These are phyloP conservation scores for Lithobates pipiens DNA, from an alignment of 2,797 vertebrate genomes.

Conservation along the genomic window DNA sequence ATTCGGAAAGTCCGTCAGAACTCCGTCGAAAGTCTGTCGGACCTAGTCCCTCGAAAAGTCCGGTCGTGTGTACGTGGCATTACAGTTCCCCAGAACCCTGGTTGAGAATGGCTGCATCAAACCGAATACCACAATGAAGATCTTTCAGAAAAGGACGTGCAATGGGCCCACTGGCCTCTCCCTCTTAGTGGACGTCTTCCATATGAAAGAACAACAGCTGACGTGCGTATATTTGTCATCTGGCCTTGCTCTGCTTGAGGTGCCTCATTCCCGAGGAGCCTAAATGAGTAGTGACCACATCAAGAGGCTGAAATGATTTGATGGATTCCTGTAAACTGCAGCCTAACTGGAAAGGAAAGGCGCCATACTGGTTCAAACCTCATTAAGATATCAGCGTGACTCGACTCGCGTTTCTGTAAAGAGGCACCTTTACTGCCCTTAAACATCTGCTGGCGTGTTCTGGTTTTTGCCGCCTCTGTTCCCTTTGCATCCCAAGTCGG, in stretches of 20 bases:
- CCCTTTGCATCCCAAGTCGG: constrained; percentile 38
- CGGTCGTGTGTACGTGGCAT: no score
- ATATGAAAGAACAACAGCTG: constrained; percentile 44
- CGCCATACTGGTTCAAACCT: constrained; percentile 47
- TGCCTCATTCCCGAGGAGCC: constrained; percentile 40
- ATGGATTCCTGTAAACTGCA: constrained; percentile 48
- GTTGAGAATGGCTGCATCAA: no score
- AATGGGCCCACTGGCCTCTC: background rate
- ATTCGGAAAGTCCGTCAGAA: no score
- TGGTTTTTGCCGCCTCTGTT: constrained; percentile 45
- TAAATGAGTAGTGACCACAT: constrained; percentile 55
- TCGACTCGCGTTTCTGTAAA: constrained; percentile 41
- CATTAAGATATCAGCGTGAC: constrained; percentile 61
- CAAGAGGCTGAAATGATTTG: constrained; percentile 46
- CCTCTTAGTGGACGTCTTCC: background rate
- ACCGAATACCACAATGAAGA: no score
- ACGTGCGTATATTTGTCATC: constrained; percentile 39
- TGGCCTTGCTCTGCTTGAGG: constrained; percentile 33
- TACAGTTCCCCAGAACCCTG: no score
- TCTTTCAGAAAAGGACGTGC: background rate
- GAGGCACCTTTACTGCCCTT: constrained; percentile 60
- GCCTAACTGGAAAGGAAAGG: constrained; percentile 33
- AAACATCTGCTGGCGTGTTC: constrained; percentile 57
- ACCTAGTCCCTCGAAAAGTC: no score
- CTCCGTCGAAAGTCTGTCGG: no score